A percentile compares a stretch with the other conserved stretches of the same genome.
Evolutionary conservation across 1,140 invertebrate genomes (phyloP).

Genomic region (Anagrus nilaparvatae): DNA sequence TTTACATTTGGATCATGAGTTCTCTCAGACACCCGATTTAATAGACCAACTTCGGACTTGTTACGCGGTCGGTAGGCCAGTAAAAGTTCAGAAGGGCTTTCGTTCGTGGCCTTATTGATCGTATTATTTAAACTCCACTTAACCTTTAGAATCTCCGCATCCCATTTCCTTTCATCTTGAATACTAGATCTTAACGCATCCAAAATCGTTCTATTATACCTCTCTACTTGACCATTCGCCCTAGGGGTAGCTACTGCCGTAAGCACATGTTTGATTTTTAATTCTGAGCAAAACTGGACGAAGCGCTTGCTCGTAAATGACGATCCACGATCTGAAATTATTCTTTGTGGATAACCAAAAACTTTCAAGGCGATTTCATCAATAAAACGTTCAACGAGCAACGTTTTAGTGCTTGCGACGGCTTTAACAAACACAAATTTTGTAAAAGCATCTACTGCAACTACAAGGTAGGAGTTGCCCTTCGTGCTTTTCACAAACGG

Average conservation of each 20-base stretch:
- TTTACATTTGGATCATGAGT: no score
- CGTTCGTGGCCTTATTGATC: no score
- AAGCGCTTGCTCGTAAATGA: neutral
- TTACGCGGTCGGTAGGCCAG: no score
- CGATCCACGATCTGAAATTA: neutral
- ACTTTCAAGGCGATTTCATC: neutral
- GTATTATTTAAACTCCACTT: no score
- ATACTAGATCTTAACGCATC: neutral
- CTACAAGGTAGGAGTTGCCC: conserved; percentile 20
- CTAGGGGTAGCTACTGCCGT: neutral
- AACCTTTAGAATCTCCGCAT: no score
- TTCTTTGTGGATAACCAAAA: neutral
- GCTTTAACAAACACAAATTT: conserved; percentile 27
- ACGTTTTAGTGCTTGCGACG: conserved; percentile 6
- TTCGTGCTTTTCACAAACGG: conserved; percentile 21
- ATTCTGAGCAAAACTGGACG: neutral
- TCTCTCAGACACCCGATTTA: no score
- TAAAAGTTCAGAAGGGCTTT: no score
- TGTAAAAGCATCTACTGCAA: conserved; percentile 30
- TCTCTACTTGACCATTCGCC: neutral
- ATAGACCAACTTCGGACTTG: no score
- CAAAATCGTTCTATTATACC: neutral
- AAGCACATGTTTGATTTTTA: neutral
- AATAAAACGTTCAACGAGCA: neutral
- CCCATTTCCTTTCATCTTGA: neutral